phyloP scores from a whole-genome alignment of 2,888 invertebrate genomes.

The Cryptocephalus primarius region DNA sequence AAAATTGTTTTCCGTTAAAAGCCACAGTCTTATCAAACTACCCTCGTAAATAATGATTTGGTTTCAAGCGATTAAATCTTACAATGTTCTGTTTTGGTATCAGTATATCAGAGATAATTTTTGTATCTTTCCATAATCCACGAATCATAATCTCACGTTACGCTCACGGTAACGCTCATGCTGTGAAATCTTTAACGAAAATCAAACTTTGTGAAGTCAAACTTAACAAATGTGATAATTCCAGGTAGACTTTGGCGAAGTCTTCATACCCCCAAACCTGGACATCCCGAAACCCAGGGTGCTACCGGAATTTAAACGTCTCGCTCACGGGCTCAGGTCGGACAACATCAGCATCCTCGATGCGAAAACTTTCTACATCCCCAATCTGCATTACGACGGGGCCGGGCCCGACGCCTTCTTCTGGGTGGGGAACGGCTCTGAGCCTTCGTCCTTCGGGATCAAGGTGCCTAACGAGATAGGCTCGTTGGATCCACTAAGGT shows the following conservation, averaged over 20 bases:
- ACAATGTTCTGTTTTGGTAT: too few relatives aligned
- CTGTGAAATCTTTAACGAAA: too few relatives aligned
- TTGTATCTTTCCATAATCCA: too few relatives aligned
- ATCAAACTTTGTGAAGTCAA: too few relatives aligned
- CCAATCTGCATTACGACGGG: conserved; percentile 86
- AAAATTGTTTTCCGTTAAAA: too few relatives aligned
- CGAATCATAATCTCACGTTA: too few relatives aligned
- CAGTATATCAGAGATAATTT: too few relatives aligned
- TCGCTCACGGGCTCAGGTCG: conserved; percentile 80
- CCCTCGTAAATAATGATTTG: too few relatives aligned
- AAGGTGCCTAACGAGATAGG: conserved; percentile 85
- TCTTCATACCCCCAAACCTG: conserved; percentile 64
- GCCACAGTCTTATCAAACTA: too few relatives aligned
- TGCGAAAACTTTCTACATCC: conserved; percentile 85
- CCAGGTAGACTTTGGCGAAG: conserved; percentile 83
- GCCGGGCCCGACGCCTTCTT: conserved; percentile 88
- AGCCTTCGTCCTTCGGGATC: conserved; percentile 69
- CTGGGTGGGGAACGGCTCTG: conserved; percentile 84
- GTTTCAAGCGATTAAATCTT: too few relatives aligned
- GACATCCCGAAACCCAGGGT: conserved; percentile 73
- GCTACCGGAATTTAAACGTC: conserved; percentile 73
- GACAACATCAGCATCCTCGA: conserved; percentile 86
- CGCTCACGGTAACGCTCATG: too few relatives aligned
- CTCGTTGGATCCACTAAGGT: conserved; percentile 59
- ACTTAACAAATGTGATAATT: conserved; percentile 3